These are phyloP conservation scores for Zosterops hypoxanthus DNA, from an alignment of 2,113 vertebrate genomes.

Conservation along the genomic window DNA sequence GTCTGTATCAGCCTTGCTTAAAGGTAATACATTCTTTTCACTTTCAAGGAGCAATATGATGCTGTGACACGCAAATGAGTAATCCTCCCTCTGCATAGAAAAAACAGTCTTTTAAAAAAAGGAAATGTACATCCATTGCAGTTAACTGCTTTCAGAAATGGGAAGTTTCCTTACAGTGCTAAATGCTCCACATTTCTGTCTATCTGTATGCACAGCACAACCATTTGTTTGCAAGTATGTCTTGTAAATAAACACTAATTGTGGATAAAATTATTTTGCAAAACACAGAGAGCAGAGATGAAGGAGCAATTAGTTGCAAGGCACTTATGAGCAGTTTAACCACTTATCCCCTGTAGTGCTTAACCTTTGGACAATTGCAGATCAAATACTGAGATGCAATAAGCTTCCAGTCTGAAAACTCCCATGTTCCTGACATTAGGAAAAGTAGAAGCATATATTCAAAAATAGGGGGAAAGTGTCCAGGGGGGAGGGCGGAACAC, in stretches of 20 bases:
- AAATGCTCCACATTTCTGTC: background rate
- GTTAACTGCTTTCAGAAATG: background rate
- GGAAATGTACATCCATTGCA: background rate
- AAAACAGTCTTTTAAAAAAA: rapidly evolving
- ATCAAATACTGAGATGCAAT: background rate
- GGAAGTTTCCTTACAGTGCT: background rate
- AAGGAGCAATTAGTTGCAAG: background rate
- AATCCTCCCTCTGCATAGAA: background rate
- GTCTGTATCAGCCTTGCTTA: background rate
- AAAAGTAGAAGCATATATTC: background rate
- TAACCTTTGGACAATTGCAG: background rate
- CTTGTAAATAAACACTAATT: background rate
- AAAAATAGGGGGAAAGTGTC: background rate
- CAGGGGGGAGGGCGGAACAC: rapidly evolving
- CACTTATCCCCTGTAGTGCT: background rate
- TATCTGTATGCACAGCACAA: background rate
- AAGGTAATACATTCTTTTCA: background rate
- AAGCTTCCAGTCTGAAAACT: background rate
- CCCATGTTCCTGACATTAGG: background rate
- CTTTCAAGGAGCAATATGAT: background rate
- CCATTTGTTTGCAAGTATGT: background rate
- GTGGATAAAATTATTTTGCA: background rate
- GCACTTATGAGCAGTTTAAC: background rate
- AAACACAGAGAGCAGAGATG: background rate
- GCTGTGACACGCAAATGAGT: background rate